Evolutionary conservation across 2,888 invertebrate species (phyloP), one percentile per base, ranked within the genome.

Genomic region (Thyatira batis): DNA sequence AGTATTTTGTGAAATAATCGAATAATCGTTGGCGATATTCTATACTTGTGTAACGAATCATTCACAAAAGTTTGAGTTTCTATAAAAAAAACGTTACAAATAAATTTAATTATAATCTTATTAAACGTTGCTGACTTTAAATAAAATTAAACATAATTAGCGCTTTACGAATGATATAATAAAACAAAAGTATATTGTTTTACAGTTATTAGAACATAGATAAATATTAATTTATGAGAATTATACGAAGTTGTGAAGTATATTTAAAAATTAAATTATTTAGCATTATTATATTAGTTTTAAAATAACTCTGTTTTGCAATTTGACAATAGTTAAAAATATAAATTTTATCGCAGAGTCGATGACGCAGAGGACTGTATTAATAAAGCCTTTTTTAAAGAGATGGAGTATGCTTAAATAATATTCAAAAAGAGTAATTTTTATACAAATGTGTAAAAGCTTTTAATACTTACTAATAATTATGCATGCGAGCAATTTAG

Each of bases 291-390:
- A 64, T 62, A 55, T 57, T 62, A 61, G 58, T 63, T 55, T 60
- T 64, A 73, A n/a, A 66, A 66, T 55, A 63, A 67, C 55, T 71
- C 65, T 69, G 75, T 79, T 76, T 58, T 69, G 65, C 65, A 69
- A 72, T 67, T 71, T 67, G 77, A 81, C 74, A 81, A 82, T 81
- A 82, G 78, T 73, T 73, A 70, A 73, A 65, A 66, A 61, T 65
- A 52, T 58, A 61, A 66, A 60, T 66, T 63, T 65, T 20, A 49
- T 61, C 67, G 64, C 33, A 30, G 5, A n/a, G 28, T 58, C 62
- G 67, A 69, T 61, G 65, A 68, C 65, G 58, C 63, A 60, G 69
- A 69, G 63, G 61, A 10, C 63, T 57, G 49, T 60, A 54, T 60
- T 64, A 56, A 65, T 58, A 53, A 33, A 62, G 53, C 57, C 65